Percentiles rank a stretch among this genome's conserved stretches.
phyloP scores from a whole-genome alignment of 1,140 invertebrate species.

The Anthonomus grandis region DNA sequence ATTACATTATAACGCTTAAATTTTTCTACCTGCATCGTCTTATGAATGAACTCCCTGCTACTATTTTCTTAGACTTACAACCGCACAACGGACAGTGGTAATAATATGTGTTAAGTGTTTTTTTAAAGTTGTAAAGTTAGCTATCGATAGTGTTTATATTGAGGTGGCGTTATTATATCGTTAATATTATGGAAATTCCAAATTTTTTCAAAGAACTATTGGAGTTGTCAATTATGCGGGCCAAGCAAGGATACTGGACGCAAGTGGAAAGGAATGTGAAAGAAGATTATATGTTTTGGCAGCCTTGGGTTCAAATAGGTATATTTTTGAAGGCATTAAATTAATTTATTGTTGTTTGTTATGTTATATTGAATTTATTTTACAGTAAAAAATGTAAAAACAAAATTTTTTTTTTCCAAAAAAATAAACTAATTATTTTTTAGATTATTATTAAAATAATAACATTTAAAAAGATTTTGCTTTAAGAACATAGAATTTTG shows the following conservation, averaged over 20 bases:
- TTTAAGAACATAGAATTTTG: no score
- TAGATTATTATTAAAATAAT: no score
- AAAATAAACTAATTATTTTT: no score
- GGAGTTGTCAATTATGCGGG: constrained; percentile 33
- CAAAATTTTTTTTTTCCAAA: no score
- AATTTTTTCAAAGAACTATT: constrained; percentile 35
- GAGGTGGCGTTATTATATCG: constrained; percentile 2
- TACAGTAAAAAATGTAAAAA: no score
- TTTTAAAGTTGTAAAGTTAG: constrained; percentile 10
- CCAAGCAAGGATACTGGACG: constrained; percentile 16
- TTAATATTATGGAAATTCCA: constrained; percentile 36
- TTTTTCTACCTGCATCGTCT: constrained; percentile 41
- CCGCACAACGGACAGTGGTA: constrained; percentile 27
- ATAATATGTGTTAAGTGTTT: constrained; percentile 27
- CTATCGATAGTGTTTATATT: background rate
- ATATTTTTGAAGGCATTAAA: constrained; percentile 6
- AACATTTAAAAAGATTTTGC: no score
- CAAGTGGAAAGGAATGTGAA: background rate
- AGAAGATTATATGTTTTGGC: constrained; percentile 36
- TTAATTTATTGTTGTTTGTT: constrained; percentile 13
- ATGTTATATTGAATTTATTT: no score
- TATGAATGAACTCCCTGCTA: constrained; percentile 44
- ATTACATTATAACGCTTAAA: constrained; percentile 45
- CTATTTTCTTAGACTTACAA: constrained; percentile 33
- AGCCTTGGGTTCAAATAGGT: constrained; percentile 44